These are phyloP conservation scores for Ptychodera flava DNA, from an alignment of 35 echinoderm and acorn worm species.

Conservation along the genomic window DNA sequence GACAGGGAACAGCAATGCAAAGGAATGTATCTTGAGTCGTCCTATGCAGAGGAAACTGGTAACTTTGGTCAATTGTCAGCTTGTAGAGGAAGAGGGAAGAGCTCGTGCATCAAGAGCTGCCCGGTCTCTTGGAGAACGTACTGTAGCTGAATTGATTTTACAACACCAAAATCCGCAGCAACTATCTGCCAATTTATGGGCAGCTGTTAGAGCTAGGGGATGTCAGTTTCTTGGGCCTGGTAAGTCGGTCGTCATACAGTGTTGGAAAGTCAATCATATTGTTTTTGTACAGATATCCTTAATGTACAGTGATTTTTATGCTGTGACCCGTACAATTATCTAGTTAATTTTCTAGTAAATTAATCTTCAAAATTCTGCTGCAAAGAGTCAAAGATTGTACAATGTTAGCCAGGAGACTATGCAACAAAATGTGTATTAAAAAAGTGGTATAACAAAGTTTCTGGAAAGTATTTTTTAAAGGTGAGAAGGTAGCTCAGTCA, in stretches of 20 bases:
- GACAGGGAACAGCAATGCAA: neutral
- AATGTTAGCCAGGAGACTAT: too few relatives aligned
- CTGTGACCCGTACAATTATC: too few relatives aligned
- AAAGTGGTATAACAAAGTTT: too few relatives aligned
- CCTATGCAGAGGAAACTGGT: constrained; percentile 94
- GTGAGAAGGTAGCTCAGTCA: too few relatives aligned
- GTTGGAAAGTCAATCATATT: neutral
- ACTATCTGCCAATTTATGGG: constrained; percentile 88
- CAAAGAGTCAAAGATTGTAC: neutral
- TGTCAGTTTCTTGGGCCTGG: constrained; percentile 99
- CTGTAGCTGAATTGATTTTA: constrained; percentile 87
- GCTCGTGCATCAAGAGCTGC: constrained; percentile 77
- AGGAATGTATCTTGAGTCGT: constrained; percentile 43
- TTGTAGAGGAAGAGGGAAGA: constrained; percentile 87
- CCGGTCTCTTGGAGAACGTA: constrained; percentile 80
- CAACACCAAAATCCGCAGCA: constrained; percentile 96
- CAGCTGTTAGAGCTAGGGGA: constrained; percentile 80
- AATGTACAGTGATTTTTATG: too few relatives aligned
- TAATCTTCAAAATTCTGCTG: too few relatives aligned
- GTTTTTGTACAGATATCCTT: too few relatives aligned
- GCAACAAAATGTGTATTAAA: too few relatives aligned
- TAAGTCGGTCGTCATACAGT: constrained; percentile 18
- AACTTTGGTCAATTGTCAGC: constrained; percentile 83
- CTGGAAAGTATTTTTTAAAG: too few relatives aligned
- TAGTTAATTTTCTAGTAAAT: too few relatives aligned